Evolutionary conservation across 2,888 invertebrate genomes (phyloP).

Genomic region (Baccha elongata): DNA sequence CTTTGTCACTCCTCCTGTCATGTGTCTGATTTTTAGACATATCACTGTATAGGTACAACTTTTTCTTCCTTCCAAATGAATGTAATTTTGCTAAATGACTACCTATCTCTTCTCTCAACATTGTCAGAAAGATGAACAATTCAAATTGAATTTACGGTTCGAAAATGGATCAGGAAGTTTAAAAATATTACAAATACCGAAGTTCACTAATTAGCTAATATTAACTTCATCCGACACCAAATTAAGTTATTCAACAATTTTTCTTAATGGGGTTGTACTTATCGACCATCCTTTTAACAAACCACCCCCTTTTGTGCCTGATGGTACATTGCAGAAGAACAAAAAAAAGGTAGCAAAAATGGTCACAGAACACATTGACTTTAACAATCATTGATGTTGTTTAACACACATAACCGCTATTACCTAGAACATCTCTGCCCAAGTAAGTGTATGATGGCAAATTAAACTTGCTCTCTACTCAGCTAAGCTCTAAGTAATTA

Average conservation of each 20-base stretch:
- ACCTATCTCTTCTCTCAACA: too few species aligned
- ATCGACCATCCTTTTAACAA: background rate
- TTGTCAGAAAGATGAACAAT: too few species aligned
- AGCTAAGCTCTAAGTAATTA: slow-evolving; percentile 52
- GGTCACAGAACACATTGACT: slow-evolving; percentile 26
- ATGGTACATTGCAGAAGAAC: background rate
- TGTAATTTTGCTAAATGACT: too few species aligned
- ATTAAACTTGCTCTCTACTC: slow-evolving; percentile 24
- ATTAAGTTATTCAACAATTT: background rate
- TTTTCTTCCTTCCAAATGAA: too few species aligned
- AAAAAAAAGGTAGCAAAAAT: slow-evolving; percentile 6
- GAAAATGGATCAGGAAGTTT: too few species aligned
- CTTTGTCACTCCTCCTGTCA: too few species aligned
- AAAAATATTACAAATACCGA: too few species aligned
- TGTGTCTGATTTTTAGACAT: too few species aligned
- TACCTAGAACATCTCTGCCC: slow-evolving; percentile 28
- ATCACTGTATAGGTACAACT: too few species aligned
- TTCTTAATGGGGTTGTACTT: too few species aligned
- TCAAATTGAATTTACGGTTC: background rate
- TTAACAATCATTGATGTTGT: slow-evolving; percentile 55
- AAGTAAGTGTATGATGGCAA: slow-evolving; percentile 53
- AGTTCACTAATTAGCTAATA: background rate
- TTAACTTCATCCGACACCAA: background rate
- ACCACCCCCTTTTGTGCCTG: background rate
- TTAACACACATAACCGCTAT: slow-evolving; percentile 23